A percentile compares a stretch with the other conserved stretches of the same genome.
These are phyloP conservation scores for Peromyscus leucopus DNA, from an alignment of 2,113 vertebrate genomes.

Conservation along the genomic window DNA sequence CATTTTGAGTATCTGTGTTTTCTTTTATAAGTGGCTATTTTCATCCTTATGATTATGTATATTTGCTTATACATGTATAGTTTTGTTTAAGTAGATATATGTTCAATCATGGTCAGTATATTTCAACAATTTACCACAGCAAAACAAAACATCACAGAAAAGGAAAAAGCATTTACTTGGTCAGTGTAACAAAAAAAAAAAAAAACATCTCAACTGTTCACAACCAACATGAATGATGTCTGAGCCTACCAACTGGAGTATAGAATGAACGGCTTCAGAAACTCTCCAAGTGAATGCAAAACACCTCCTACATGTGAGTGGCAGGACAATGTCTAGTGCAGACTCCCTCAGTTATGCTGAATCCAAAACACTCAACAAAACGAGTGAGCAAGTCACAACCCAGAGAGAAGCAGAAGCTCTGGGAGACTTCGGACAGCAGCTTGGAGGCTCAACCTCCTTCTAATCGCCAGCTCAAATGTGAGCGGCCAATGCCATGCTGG, in stretches of 20 bases:
- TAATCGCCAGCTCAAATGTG: neutral
- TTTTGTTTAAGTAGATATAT: neutral
- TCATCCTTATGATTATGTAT: conserved; percentile 41
- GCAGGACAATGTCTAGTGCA: neutral
- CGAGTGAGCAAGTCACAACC: neutral
- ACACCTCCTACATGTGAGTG: neutral
- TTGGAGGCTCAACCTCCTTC: neutral
- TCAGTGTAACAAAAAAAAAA: neutral
- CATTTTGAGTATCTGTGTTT: neutral
- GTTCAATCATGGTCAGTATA: neutral
- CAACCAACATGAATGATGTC: neutral
- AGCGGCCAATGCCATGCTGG: neutral
- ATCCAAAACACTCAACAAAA: conserved; percentile 12
- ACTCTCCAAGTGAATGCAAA: neutral
- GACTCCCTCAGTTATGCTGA: neutral
- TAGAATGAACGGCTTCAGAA: neutral
- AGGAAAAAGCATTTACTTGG: neutral
- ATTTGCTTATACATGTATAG: neutral
- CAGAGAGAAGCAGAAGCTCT: neutral
- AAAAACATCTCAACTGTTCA: neutral
- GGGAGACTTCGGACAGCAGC: neutral
- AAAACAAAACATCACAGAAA: neutral
- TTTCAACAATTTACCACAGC: neutral
- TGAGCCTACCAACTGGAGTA: neutral
- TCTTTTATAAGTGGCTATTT: conserved; percentile 11